Evolutionary conservation across 2,888 invertebrate genomes (phyloP), one percentile per base, ranked within the genome.

Genomic region (Stenotaenia linearis): DNA sequence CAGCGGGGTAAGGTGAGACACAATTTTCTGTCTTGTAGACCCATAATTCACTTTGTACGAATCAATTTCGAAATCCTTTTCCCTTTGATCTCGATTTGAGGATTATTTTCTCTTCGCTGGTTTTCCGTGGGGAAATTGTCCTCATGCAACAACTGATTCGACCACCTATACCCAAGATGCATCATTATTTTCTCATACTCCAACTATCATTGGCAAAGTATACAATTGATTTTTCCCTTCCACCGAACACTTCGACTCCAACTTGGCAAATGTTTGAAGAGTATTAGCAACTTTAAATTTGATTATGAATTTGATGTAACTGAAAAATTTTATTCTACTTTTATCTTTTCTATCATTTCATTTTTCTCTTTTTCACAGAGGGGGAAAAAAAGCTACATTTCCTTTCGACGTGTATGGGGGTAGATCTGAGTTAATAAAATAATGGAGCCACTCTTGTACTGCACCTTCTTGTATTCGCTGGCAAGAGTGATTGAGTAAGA

Each of bases 121-220:
- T 25, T 25, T 61, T 61, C 61, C 28, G 28, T 12, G 28, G 61
- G 61, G 61, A 61, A 61, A 61, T 61, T 61, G 61, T 61, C 61
- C 61, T 61, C 61, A 61, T 25, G 61, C 61, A 61, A 61, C 61
- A 61, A 61, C 23, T 61, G 61, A 61, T 25, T 61, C 61, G 61
- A 61, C 61, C 61, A 61, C 61, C 18, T 7, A 25, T 10, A 61
- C 61, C 61, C 61, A 23, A 23, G 61, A 61, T 61, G 28, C 61
- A 61, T 61, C 61, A 61, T 61, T 61, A 61, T 61, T 61, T 61
- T 61, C 61, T 61, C 61, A 61, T 61, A 61, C 61, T 61, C 61
- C 61, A 61, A 23, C 61, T 23, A 61, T 61, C 61, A 61, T 61
- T 25, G 61, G 15, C 61, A 61, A 61, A 10, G 61, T 25, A 61